Base-by-base conservation (phyloP, 2,888 invertebrate genomes). In the Hyposoter didymator region DNA sequence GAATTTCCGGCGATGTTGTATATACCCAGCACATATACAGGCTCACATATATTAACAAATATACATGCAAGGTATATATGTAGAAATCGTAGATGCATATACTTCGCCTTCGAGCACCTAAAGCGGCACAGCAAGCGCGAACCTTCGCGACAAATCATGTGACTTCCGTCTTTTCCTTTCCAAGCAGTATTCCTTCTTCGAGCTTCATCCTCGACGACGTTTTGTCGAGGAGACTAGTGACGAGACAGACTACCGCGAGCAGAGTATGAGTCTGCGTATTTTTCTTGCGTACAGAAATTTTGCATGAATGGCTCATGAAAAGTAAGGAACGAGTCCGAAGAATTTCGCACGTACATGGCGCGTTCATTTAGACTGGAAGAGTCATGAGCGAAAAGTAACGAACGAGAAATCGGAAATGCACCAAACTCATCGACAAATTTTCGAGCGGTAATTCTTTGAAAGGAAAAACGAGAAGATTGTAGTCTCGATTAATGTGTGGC, bases 1-100 rank as follows among this genome's bases (percentile, higher is more conserved):
- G 93, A 94, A 93, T 91, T 91, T 90, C 91, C 89, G 90, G 90
- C 88, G 91, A 92, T 91, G 90, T 89, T 89, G 89, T 88, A 90
- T 88, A 90, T 87, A 89, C 87, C 74, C 47, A 10, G 39, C 39
- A 47, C 49, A 59, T 64, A 81, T 74, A 78, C 78, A 55, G 73
- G 49, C 43, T 43, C 64, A 78, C 79, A 70, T 84, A 64, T 80
- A 35, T 79, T 47, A 39, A 70, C 78, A 81, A 72, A 80, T 85
- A 70, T 49, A 43, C 83, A 67, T 78, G 80, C 74, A 75, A 59
- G 39, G 70, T 55, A 39, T 67, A 19, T 74, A 35, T 64, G n/a
- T n/a, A n/a, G n/a, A 74, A 43, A 43, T 69, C 19, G 39, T 70
- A 49, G 19, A 64, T 49, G 62, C 45, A 39, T 28, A 45, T 45